These are phyloP conservation scores for Lepilemur septentrionalis DNA, from an alignment of 2,797 vertebrate species.

Conservation along the genomic window DNA sequence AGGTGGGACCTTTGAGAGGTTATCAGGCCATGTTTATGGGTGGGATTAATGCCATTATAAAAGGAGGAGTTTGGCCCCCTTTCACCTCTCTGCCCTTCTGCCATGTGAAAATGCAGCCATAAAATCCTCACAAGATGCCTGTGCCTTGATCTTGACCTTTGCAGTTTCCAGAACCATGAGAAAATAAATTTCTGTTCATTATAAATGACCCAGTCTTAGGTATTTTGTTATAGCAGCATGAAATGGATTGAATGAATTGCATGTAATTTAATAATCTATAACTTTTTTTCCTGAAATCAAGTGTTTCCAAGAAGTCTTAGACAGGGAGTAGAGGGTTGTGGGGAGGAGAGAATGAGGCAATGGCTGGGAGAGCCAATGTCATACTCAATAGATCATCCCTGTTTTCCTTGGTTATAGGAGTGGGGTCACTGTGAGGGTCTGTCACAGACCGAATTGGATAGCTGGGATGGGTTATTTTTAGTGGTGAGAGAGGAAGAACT, in stretches of 20 bases:
- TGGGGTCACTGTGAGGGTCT: constrained; percentile 44
- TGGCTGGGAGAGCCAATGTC: background rate
- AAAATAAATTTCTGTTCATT: background rate
- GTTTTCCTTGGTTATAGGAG: constrained; percentile 47
- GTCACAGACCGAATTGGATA: background rate
- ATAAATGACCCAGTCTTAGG: background rate
- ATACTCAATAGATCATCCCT: constrained; percentile 55
- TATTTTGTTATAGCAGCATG: background rate
- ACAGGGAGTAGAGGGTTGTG: background rate
- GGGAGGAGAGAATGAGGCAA: background rate
- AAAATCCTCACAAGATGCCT: background rate
- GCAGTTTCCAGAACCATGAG: background rate
- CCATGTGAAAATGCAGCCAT: background rate
- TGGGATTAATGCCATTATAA: background rate
- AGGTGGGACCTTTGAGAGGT: background rate
- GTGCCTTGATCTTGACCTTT: background rate
- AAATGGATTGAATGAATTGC: background rate
- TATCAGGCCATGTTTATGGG: background rate
- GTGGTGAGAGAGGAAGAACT: constrained; percentile 58
- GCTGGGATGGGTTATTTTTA: constrained; percentile 70
- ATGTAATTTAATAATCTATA: background rate
- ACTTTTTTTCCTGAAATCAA: background rate
- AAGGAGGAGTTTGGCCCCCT: background rate
- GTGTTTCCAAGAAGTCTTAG: constrained; percentile 13
- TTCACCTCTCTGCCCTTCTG: background rate